Evolutionary conservation across 1,140 invertebrate genomes (phyloP).

Genomic region (Drosophila nebulosa): DNA sequence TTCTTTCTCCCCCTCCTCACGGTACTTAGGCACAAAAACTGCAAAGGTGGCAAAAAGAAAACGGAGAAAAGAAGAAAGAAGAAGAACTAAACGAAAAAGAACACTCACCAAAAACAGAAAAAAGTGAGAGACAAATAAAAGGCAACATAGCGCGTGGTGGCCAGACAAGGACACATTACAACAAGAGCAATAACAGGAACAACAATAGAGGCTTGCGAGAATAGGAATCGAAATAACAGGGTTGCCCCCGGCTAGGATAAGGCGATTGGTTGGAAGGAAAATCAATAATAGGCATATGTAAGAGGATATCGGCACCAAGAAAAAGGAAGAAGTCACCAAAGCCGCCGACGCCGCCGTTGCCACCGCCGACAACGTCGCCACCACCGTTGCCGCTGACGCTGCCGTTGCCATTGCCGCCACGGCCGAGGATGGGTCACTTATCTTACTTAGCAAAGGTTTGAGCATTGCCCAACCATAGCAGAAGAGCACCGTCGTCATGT

Average conservation of each 20-base stretch:
- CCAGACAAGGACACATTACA: conserved; percentile 45
- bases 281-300: conserved; percentile 71
- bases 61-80: neutral
- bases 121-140: conserved; percentile 54
- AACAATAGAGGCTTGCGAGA: neutral
- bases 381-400: too few relatives aligned
- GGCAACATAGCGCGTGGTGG: conserved; percentile 26
- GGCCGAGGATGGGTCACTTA: conserved; percentile 36
- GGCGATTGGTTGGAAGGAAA: conserved; percentile 28
- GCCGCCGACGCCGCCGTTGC: too few relatives aligned
- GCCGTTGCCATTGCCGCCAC: too few relatives aligned
- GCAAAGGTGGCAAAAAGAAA: neutral
- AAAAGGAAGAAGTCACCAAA: conserved; percentile 26
- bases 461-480: neutral
- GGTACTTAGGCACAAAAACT: conserved; percentile 38
- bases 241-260: conserved; percentile 6
- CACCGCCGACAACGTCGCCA: too few relatives aligned
- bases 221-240: conserved; percentile 42
- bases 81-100: neutral
- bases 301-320: conserved; percentile 43
- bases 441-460: conserved; percentile 37
- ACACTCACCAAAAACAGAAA: neutral
- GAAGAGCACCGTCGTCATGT: conserved; percentile 12
- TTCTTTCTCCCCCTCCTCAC: neutral
- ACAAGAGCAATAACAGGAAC: neutral